Evolutionary conservation across 2,888 invertebrate genomes (phyloP), one percentile per base, ranked within the genome.

Genomic region (Agapetus fuscipes): DNA sequence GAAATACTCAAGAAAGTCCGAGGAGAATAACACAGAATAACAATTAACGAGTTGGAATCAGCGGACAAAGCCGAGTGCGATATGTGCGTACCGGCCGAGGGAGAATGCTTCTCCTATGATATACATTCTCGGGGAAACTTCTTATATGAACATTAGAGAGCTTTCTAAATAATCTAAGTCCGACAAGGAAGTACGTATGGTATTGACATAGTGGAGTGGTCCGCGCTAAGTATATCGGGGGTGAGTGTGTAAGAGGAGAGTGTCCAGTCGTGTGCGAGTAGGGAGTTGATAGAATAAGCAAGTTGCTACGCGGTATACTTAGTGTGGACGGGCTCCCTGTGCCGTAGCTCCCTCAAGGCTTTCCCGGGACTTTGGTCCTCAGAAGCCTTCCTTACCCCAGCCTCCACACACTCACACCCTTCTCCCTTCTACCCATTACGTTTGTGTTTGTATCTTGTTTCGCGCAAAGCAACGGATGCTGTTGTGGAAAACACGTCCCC

Each of bases 131-230:
- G 61, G 61, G 60, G 62, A 58, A 62, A 63, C 64, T 63, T 67
- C 68, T 69, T 69, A 70, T 70, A 70, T 70, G 70, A 69, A 65
- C 67, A 64, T 68, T 69, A 70, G 69, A 70, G 70, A 70, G 70
- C 70, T 70, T 70, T 70, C 69, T 70, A 70, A 70, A 70, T 70
- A 70, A 70, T 69, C 70, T 68, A 67, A 70, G 70, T 70, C 70
- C 68, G 64, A 66, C 57, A 61, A 66, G 66, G 66, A 66, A 66
- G 68, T 67, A 66, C 62, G 68, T 69, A 69, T 69, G 69, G 69
- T 70, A 70, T 70, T 70, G 69, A 70, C 70, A 70, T 56, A 70
- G 70, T 65, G 61, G 65, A 67, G 66, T 70, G 68, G 68, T 66
- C 66, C 66, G 67, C 65, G 61, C 45, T 50, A 49, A 48, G 65